phyloP scores from a whole-genome alignment of 2,888 invertebrate genomes.

The Xanthia icteritia region DNA sequence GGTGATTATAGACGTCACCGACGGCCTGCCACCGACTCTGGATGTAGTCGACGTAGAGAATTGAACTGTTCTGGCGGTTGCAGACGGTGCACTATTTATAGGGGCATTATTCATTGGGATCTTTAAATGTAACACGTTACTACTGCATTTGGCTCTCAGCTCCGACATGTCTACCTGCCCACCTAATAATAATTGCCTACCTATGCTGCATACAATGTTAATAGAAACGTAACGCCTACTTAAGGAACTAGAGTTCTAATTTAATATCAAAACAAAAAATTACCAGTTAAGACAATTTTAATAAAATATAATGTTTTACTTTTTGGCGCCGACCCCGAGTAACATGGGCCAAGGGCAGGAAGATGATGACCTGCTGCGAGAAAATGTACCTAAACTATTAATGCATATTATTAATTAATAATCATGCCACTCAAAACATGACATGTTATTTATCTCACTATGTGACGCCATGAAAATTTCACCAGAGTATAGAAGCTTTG shows the following conservation, averaged over 20 bases:
- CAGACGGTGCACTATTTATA: conserved; percentile 61
- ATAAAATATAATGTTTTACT: neutral
- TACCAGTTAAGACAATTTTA: neutral
- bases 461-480: neutral
- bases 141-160: conserved; percentile 58
- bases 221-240: conserved; percentile 17
- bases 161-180: conserved; percentile 33
- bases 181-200: conserved; percentile 15
- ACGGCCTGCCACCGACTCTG: conserved; percentile 23
- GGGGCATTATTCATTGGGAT: conserved; percentile 62
- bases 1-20: conserved; percentile 34
- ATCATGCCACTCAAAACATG: conserved; percentile 8
- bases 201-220: conserved; percentile 13
- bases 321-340: neutral
- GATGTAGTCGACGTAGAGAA: conserved; percentile 50
- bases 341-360: neutral
- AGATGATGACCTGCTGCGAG: neutral
- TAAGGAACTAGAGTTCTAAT: conserved; percentile 6
- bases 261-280: too few species aligned
- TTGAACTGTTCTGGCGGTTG: conserved; percentile 57
- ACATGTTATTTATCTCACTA: neutral
- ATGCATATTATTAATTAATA: neutral
- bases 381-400: neutral
- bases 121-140: conserved; percentile 61
- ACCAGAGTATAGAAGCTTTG: neutral